Evolutionary conservation across 1,140 invertebrate genomes (phyloP).

Genomic region (Calycopis cecrops): DNA sequence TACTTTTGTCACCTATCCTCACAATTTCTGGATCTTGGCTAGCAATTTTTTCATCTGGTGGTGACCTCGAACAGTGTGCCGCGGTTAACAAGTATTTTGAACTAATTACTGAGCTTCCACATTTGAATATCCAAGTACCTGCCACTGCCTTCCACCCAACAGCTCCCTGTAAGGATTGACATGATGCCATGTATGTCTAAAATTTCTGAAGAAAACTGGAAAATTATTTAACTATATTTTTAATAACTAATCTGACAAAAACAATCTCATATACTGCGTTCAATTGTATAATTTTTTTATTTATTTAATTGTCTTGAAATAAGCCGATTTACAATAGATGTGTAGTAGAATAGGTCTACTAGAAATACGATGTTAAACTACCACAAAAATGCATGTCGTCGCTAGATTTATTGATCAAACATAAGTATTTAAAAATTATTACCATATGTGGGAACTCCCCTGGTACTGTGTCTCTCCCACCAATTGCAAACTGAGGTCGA

Average conservation of each 20-base stretch:
- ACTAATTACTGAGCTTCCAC: conserved; percentile 45
- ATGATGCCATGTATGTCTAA: neutral
- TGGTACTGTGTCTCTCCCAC: conserved; percentile 20
- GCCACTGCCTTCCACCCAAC: conserved; percentile 33
- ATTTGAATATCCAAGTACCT: conserved; percentile 39
- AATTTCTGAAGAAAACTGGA: neutral
- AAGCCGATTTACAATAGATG: no score
- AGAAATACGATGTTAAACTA: no score
- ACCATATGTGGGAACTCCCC: conserved; percentile 30
- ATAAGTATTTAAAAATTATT: neutral
- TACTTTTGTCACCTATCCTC: conserved; percentile 28
- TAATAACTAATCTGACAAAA: no score
- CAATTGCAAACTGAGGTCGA: conserved; percentile 13
- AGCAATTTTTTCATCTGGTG: conserved; percentile 13
- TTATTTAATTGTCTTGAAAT: no score
- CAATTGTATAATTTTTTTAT: no score
- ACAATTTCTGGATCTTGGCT: conserved; percentile 26
- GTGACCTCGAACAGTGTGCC: conserved; percentile 29
- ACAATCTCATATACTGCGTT: no score
- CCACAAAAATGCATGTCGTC: no score
- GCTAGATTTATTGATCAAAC: no score
- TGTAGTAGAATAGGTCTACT: no score
- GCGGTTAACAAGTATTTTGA: conserved; percentile 39
- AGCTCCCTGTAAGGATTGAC: conserved; percentile 26
- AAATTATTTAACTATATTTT: conserved; percentile 3